A percentile compares a stretch with the other conserved stretches of the same genome.
Evolutionary conservation across 53 echinoderm and acorn worm genomes (phyloP).

Genomic region (Crossaster papposus): DNA sequence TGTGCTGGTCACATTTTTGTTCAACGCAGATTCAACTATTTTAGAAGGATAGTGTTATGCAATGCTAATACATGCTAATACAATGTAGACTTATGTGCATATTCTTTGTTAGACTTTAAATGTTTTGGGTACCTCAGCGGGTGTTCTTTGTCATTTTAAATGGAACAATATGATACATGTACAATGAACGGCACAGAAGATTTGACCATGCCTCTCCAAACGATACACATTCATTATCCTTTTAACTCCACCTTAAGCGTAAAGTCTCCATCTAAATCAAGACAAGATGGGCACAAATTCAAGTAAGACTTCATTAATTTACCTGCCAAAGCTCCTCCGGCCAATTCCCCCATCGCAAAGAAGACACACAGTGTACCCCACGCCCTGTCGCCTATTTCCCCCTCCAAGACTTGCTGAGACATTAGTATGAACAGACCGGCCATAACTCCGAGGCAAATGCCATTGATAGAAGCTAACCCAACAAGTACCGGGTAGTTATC

Average conservation of each 20-base stretch:
- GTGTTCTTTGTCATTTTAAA: too few relatives aligned
- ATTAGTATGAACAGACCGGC: conserved; percentile 22
- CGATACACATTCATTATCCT: too few relatives aligned
- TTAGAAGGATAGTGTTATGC: background rate
- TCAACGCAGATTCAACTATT: background rate
- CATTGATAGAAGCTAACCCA: conserved; percentile 38
- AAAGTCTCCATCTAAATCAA: too few relatives aligned
- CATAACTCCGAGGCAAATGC: conserved; percentile 38
- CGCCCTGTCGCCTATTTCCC: conserved; percentile 15
- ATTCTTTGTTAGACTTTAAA: too few relatives aligned
- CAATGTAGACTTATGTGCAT: background rate
- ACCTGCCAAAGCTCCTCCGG: conserved; percentile 65
- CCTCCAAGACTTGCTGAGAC: conserved; percentile 33
- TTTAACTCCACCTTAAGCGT: too few relatives aligned
- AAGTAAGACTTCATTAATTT: too few relatives aligned
- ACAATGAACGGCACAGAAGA: too few relatives aligned
- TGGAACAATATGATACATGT: too few relatives aligned
- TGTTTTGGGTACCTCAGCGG: too few relatives aligned
- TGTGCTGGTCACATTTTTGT: too few relatives aligned
- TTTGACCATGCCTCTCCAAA: too few relatives aligned
- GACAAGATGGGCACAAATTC: too few relatives aligned
- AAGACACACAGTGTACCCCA: conserved; percentile 21
- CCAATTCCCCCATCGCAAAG: conserved; percentile 52
- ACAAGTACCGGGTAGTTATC: background rate
- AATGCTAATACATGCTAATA: background rate